phyloP scores from a whole-genome alignment of 1,140 invertebrate genomes.

The Psix sp. region DNA sequence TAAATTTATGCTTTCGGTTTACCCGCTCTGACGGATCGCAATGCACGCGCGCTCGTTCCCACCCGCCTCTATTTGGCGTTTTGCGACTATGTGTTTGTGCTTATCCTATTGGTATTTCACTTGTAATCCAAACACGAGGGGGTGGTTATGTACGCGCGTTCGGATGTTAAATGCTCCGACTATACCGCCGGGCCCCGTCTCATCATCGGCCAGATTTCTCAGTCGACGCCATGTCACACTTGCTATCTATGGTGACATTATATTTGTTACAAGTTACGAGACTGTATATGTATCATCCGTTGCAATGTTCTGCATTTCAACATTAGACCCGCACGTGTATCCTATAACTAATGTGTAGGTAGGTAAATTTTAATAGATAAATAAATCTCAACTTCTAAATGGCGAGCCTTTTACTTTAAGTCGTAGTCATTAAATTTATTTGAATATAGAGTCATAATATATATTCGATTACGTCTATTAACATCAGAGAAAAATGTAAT shows the following conservation, averaged over 20 bases:
- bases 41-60: conserved; percentile 65
- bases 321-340: too few relatives aligned
- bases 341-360: too few relatives aligned
- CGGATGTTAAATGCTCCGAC: conserved; percentile 50
- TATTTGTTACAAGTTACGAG: conserved; percentile 20
- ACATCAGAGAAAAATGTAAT: too few relatives aligned
- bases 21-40: conserved; percentile 77
- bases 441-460: too few relatives aligned
- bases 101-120: conserved; percentile 71
- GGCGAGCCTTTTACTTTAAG: too few relatives aligned
- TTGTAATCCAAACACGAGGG: conserved; percentile 68
- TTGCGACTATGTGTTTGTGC: conserved; percentile 61
- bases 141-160: conserved; percentile 54
- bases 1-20: conserved; percentile 77
- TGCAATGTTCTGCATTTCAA: too few relatives aligned
- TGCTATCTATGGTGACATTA: conserved; percentile 35
- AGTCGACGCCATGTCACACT: conserved; percentile 4
- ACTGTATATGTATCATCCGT: too few relatives aligned
- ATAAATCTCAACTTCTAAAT: too few relatives aligned
- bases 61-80: conserved; percentile 46
- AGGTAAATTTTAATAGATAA: too few relatives aligned
- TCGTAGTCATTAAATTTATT: too few relatives aligned
- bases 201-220: conserved; percentile 59
- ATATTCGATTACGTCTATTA: too few relatives aligned
- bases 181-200: conserved; percentile 68